These are phyloP conservation scores for Phocoena phocoena DNA, from an alignment of 2,113 vertebrate species.

Conservation along the genomic window DNA sequence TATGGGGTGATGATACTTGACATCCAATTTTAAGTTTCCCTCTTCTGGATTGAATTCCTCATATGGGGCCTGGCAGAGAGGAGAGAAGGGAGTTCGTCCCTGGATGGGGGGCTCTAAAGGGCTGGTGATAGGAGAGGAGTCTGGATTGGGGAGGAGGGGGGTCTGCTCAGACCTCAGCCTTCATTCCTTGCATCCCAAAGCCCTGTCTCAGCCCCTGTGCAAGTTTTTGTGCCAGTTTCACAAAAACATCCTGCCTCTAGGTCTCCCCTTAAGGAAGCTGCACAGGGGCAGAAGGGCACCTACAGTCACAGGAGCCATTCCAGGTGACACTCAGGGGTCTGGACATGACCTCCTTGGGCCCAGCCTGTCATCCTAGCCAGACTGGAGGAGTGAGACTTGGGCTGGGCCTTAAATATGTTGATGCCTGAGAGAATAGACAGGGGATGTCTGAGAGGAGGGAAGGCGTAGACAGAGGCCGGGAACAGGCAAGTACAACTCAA, in stretches of 20 bases:
- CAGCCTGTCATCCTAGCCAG: background rate
- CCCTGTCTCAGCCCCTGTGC: too few relatives aligned
- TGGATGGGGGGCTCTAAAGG: background rate
- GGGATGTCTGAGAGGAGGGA: background rate
- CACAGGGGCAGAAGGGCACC: background rate
- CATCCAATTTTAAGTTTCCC: background rate
- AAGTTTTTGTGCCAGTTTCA: background rate
- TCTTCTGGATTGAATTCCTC: background rate
- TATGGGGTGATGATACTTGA: background rate
- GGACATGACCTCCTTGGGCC: background rate
- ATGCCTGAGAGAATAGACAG: background rate
- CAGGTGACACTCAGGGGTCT: background rate
- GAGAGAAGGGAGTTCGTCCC: background rate
- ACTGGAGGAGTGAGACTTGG: background rate
- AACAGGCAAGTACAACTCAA: background rate
- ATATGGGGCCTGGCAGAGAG: background rate
- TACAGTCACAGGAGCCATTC: rapidly evolving
- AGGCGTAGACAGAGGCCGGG: background rate
- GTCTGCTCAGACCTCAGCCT: background rate
- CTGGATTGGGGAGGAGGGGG: background rate
- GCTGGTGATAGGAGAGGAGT: background rate
- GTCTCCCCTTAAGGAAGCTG: background rate
- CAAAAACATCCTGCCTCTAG: background rate
- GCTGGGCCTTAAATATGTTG: background rate
- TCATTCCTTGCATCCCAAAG: background rate